phyloP scores from a whole-genome alignment of 2,888 invertebrate species.

The Esperia sulphurella region DNA sequence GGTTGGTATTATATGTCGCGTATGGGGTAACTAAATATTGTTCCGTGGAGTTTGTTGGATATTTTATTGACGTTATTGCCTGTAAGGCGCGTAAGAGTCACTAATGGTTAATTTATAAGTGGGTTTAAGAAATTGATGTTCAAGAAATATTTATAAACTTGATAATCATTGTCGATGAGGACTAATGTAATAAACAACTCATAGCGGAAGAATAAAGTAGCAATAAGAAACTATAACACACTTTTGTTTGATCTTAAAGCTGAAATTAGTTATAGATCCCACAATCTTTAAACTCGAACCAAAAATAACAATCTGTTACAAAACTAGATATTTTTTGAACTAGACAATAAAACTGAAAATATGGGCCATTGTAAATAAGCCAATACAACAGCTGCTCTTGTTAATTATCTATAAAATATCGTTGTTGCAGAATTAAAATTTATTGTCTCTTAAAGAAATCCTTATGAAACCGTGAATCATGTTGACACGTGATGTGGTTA shows the following conservation, averaged over 20 bases:
- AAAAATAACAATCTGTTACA: background rate
- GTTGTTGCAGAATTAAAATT: slow-evolving; percentile 27
- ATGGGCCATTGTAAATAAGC: slow-evolving; percentile 3
- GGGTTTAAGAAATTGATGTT: background rate
- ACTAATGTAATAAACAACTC: background rate
- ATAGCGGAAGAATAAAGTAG: too few species aligned
- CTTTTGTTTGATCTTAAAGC: too few species aligned
- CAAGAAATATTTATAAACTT: too few species aligned
- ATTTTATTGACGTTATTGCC: slow-evolving; percentile 47
- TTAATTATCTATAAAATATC: slow-evolving; percentile 17
- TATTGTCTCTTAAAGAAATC: slow-evolving; percentile 33
- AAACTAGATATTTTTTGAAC: background rate
- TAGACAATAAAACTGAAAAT: slow-evolving; percentile 1
- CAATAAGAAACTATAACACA: too few species aligned
- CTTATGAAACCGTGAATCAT: slow-evolving; percentile 39
- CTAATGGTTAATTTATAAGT: slow-evolving; percentile 9
- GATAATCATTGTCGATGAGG: too few species aligned
- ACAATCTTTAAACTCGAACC: too few species aligned
- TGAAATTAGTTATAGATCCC: too few species aligned
- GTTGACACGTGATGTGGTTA: slow-evolving; percentile 24
- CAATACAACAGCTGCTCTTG: slow-evolving; percentile 11
- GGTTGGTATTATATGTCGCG: slow-evolving; percentile 54
- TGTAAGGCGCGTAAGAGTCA: slow-evolving; percentile 28
- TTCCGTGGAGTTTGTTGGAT: slow-evolving; percentile 39
- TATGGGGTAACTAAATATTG: slow-evolving; percentile 63